Base-by-base conservation (phyloP, 1,140 invertebrate genomes). In the Thaumatotibia leucotreta region DNA sequence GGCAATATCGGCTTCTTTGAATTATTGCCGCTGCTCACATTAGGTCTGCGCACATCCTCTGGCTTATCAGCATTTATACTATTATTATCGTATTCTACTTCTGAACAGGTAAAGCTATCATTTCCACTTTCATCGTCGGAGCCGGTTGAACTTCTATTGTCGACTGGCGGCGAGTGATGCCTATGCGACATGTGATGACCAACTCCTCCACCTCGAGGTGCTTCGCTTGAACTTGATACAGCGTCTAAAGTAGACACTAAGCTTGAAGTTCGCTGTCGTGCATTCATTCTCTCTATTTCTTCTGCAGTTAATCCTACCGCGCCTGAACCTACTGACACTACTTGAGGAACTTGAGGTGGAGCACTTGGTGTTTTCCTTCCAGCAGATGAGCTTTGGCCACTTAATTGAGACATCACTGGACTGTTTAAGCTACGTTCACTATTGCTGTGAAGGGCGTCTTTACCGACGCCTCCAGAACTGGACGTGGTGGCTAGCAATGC, bases 101-200 rank as follows among this genome's bases (percentile, higher is more conserved):
- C 98, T 0, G 98, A 99, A 89, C 98, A 99, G 0, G 98, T 99
- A 91, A 99, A 99, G 69, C 97, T 98, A 81, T 99, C 98, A 89
- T 99, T 98, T 2, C 97, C 97, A 83, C 97, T 98, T 84, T 98
- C 97, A 79, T 98, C 97, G 4, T 97, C 97, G 1, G 97, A 97
- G 1, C 88, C 87, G 2, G 97, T 97, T 0, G 96, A 96, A 80
- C 95, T 95, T 72, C 95, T 93, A 58, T 95, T 95, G 75, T 95
- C 95, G 4, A 93, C 93, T 31, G 94, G 94, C 0, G 95, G 94
- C 9, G 94, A 95, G 82, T 95, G 95, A 72, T 94, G 93, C 69
- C 94, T 91, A 14, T 94, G 93, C 0, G 92, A 91, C 76, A 93
- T 85, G 63, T 93, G 93, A 76, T 95, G 95, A 11, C 93, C 92